A percentile compares a stretch with the other conserved stretches of the same genome.
Evolutionary conservation across 2,113 vertebrate species (phyloP).

Genomic region (Peromyscus polionotus): DNA sequence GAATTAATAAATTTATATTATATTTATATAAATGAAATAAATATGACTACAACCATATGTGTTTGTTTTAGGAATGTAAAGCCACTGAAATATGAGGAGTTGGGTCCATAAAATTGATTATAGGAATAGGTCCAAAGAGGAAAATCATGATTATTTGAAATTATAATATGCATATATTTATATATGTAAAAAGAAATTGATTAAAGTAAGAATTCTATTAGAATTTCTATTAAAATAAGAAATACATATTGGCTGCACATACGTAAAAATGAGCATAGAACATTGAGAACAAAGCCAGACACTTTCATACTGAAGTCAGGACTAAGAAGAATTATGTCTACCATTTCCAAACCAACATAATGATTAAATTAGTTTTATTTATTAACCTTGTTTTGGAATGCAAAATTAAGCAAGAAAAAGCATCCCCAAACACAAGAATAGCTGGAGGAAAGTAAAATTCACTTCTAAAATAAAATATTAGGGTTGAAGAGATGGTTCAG

Average conservation of each 20-base stretch:
- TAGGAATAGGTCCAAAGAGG: not conserved
- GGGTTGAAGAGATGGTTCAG: not conserved
- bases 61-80: not conserved
- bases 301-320: not conserved
- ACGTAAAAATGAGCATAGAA: not conserved
- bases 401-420: not conserved
- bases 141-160: constrained; percentile 52
- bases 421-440: not conserved
- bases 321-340: not conserved
- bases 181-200: not conserved
- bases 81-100: not conserved
- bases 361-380: not conserved
- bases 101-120: not conserved
- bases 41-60: not conserved
- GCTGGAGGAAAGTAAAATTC: not conserved
- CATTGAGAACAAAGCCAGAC: not conserved
- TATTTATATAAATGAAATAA: no score
- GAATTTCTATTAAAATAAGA: not conserved
- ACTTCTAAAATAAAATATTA: not conserved
- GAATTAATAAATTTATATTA: not conserved
- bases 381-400: not conserved
- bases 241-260: not conserved
- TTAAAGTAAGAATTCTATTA: not conserved
- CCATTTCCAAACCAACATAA: not conserved
- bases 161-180: not conserved